Evolutionary conservation across 2,113 vertebrate species (phyloP), one percentile per base, ranked within the genome.

Genomic region (Triplophysa tibetana): DNA sequence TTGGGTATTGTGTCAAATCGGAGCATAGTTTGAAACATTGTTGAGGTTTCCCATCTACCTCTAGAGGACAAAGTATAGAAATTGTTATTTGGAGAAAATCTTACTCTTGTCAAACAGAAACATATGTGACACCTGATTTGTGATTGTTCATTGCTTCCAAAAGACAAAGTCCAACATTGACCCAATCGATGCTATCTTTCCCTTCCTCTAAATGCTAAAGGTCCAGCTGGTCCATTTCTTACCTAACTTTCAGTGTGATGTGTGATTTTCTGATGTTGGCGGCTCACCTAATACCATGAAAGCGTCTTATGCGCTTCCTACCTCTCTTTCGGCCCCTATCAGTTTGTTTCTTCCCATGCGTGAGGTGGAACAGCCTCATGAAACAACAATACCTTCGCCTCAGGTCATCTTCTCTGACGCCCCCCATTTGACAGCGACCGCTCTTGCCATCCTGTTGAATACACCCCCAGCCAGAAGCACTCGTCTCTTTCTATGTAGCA

Each of bases 401-500:
- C 87, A 89, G 89, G 89, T 89, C 83, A 82, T 41, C 85, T 88
- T 91, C 84, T 82, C 67, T 86, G 88, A 87, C 83, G 84, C 85
- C 87, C 75, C 38, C 45, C 24, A 66, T 77, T 63, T 73, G 81
- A 74, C 82, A 79, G 69, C 11, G 11, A 72, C 70, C 84, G 79
- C 81, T 75, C 60, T 81, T 75, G 9, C 81, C 84, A 54, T 90
- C 85, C 88, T 81, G 86, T 85, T 90, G 91, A 92, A 91, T 90
- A 90, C 87, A 83, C 60, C 23, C 83, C 85, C 86, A 90, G 89
- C 91, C 89, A 90, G 88, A 88, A 89, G 89, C 90, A 91, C 91
- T 93, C 91, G 91, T 92, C 90, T 93, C 91, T 83, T 90, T 64
- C 85, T 88, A 78, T 92, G 92, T 88, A 89, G 89, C 86, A 70